Conservation (phyloP, 2,113 vertebrate species). For the Bolborhynchus lineola region DNA sequence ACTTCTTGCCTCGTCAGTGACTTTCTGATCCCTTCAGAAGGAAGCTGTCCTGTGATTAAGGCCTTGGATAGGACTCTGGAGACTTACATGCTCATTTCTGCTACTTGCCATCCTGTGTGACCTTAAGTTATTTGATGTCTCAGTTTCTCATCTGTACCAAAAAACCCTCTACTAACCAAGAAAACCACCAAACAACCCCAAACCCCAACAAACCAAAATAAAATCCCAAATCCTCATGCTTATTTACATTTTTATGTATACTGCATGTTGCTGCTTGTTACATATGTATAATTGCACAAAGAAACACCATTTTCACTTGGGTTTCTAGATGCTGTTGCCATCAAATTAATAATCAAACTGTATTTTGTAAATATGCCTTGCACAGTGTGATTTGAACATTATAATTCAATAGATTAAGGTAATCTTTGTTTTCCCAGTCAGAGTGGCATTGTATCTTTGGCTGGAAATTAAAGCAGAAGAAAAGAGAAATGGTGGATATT, state of each 20-base stretch:
- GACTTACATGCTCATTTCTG: background rate
- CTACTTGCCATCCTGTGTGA: background rate
- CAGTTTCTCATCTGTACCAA: background rate
- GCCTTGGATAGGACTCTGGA: background rate
- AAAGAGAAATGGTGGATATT: background rate
- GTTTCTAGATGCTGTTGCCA: background rate
- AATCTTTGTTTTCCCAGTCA: background rate
- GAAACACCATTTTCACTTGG: background rate
- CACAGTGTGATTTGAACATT: background rate
- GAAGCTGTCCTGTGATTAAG: background rate
- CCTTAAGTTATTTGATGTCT: background rate
- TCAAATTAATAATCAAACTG: background rate
- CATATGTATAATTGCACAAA: background rate
- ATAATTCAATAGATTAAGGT: background rate
- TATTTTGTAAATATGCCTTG: background rate
- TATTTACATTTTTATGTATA: background rate
- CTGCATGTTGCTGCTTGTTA: background rate
- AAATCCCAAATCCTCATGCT: background rate
- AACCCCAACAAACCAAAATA: background rate
- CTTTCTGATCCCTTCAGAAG: background rate
- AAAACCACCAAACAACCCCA: background rate
- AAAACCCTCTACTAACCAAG: background rate
- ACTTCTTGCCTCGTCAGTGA: background rate
- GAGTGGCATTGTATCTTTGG: background rate
- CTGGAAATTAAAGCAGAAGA: background rate